Evolutionary conservation across 2,797 vertebrate genomes (phyloP).

Genomic region (Sebastes cheni): DNA sequence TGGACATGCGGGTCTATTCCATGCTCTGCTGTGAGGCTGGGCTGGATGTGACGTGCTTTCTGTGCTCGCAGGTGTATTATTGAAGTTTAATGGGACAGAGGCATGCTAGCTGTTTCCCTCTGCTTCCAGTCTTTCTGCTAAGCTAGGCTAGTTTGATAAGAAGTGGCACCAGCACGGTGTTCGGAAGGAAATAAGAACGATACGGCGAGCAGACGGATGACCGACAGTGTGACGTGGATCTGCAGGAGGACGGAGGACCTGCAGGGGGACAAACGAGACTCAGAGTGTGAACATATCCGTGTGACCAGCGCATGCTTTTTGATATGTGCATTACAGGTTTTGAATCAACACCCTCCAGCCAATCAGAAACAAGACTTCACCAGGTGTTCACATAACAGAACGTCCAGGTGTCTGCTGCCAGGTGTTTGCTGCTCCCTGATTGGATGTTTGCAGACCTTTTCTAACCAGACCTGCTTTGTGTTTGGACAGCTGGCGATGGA

Average conservation of each 20-base stretch:
- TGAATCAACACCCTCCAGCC: neutral
- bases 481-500: neutral
- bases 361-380: neutral
- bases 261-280: neutral
- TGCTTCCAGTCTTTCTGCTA: neutral
- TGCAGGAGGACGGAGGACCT: neutral
- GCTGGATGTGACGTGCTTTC: neutral
- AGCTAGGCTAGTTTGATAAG: neutral
- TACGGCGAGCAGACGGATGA: too few relatives aligned
- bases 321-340: neutral
- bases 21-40: too few relatives aligned
- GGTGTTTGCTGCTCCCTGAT: conserved; percentile 26
- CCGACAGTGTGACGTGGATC: neutral
- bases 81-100: neutral
- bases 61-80: too few relatives aligned
- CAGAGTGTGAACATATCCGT: neutral
- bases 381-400: neutral
- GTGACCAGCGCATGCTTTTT: conserved; percentile 16
- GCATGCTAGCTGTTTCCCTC: neutral
- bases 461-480: neutral
- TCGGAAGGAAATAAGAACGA: neutral
- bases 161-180: neutral
- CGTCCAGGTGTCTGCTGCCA: neutral
- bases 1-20: too few relatives aligned
- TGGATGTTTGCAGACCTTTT: conserved; percentile 8